Percentiles rank a stretch among this genome's conserved stretches.
These are phyloP conservation scores for Hoplias malabaricus DNA, from an alignment of 2,113 vertebrate genomes.

Conservation along the genomic window DNA sequence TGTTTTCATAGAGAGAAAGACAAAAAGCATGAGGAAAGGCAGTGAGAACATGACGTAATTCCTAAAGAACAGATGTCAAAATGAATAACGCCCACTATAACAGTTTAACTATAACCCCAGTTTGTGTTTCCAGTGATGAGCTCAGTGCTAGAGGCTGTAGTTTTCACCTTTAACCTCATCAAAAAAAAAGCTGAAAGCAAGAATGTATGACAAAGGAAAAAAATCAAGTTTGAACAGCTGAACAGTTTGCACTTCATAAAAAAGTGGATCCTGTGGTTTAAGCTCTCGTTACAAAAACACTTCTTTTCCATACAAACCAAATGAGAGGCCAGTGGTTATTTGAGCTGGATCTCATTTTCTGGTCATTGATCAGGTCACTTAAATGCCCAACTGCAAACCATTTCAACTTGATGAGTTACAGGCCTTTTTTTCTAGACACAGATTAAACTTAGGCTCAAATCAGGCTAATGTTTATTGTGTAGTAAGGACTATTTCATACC, in stretches of 20 bases:
- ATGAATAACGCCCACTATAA: too few relatives aligned
- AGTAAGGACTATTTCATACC: too few relatives aligned
- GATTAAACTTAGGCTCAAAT: too few relatives aligned
- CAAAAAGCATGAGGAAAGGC: not conserved
- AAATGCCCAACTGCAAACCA: not conserved
- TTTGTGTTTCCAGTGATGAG: too few relatives aligned
- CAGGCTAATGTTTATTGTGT: too few relatives aligned
- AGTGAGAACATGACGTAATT: too few relatives aligned
- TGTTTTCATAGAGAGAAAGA: not conserved
- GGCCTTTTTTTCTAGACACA: not conserved
- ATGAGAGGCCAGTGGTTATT: not conserved
- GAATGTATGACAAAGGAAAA: not conserved
- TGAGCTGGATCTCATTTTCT: not conserved
- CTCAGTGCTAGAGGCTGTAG: not conserved
- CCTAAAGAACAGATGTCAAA: too few relatives aligned
- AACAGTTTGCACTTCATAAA: too few relatives aligned
- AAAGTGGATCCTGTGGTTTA: too few relatives aligned
- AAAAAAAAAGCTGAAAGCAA: not conserved
- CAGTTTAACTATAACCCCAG: too few relatives aligned
- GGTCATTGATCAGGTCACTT: not conserved
- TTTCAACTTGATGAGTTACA: not conserved
- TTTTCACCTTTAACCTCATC: not conserved
- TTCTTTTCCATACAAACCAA: not conserved
- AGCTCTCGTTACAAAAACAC: too few relatives aligned
- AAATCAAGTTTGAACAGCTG: not conserved